Base-by-base conservation (phyloP, 2,797 vertebrate genomes). In the Lithobates sylvaticus region DNA sequence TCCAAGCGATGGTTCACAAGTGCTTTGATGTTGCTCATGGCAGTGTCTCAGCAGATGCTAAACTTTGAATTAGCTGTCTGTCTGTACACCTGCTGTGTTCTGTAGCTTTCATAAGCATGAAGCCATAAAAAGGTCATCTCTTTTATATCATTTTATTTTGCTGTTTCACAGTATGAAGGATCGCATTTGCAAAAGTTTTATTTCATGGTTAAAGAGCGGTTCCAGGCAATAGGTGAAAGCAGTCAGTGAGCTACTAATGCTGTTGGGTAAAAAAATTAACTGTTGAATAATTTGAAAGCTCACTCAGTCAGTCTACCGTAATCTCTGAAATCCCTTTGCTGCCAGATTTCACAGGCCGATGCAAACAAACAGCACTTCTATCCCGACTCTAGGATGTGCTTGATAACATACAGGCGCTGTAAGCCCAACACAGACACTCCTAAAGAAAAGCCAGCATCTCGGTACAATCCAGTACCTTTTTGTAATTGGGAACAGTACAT, bases 31-130 rank as follows among this genome's bases (percentile, higher is more conserved):
- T 67, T 29, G 65, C 65, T 67, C 65, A 29, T 67, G 26, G 65
- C 65, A 13, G 65, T 1, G 9, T 67, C 65, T 67, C 65, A 29
- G 65, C 65, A 67, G 65, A 26, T 67, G 65, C 65, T 67, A 67
- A 67, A 26, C 65, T 67, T 67, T 67, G 65, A 67, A 67, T 67
- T 67, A 67, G 26, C 65, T 67, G 65, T 67, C 65, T 26, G 65
- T 15, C 65, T 27, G 65, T 13, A 29, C 26, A 67, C n/a, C 65
- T 29, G 65, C 65, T 67, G 65, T 27, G 65, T 15, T 67, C 27
- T 67, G 27, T 26, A 67, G 65, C 65, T 67, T 26, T 67, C 27
- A 67, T 67, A 65, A 65, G 65, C n/a, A 67, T 67, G 65, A 26
- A 26, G 65, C n/a, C 65, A 67, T 27, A 67, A 26, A 29, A 29